Evolutionary conservation across 2,888 invertebrate species (phyloP), one percentile per base, ranked within the genome.

Genomic region (Thecocarcelia acutangulata): DNA sequence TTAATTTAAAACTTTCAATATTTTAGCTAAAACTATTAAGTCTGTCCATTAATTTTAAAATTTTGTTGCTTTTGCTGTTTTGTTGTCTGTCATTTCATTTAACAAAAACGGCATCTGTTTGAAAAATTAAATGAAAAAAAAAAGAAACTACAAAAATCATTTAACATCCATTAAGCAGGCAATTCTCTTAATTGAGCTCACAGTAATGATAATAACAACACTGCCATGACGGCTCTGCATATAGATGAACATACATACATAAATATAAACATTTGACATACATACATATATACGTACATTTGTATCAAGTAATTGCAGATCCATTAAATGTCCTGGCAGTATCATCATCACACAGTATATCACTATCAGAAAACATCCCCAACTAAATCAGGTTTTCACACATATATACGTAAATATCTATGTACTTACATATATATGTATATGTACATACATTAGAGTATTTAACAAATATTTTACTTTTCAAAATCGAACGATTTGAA

Each of bases 31-130:
- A 19, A 28, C 28, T 12, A 37, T 21, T 11, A 19, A 3, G 33
- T 37, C 40, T 19, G 42, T 19, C 52, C 15, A 44, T 72, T 52
- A 52, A n/a, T 61, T 15, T 40, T 19, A 40, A 9, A 15, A 54
- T 17, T 19, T 8, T 13, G 56, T 37, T 33, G 12, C 5, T 40
- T 3, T 64, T 74, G 46, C 52, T 19, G n/a, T n/a, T n/a, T n/a
- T 12, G 8, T 19, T 42, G 15, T 17, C 40, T 83, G 40, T 83
- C 84, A 64, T 70, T 76, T 87, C 86, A 86, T 88, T 88, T 85
- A 86, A 87, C 88, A 86, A 87, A 87, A 87, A 85, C 81, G 86
- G 87, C 89, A 88, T 88, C 87, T 89, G 89, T 85, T 88, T 86
- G 85, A 78, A 85, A 86, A 87, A 86, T 68, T 52, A 63, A 64